phyloP scores from a whole-genome alignment of 2,113 vertebrate genomes.

The Rana temporaria region DNA sequence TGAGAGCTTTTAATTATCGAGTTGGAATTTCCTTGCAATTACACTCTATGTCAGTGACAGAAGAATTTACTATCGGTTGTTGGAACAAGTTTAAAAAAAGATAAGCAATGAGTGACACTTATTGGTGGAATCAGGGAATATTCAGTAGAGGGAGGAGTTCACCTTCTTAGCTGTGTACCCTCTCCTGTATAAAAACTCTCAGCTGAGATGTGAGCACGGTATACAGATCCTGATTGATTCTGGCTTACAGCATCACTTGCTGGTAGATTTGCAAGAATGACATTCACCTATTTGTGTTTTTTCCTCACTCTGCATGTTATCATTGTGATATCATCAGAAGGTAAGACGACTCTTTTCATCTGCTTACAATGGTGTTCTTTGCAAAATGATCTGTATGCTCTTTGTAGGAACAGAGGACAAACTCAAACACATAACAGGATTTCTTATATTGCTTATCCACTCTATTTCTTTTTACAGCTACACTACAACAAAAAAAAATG shows the following conservation, averaged over 20 bases:
- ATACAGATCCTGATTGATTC: constrained; percentile 26
- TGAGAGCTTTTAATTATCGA: too few relatives aligned
- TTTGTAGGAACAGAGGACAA: not conserved
- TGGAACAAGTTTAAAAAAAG: constrained; percentile 6
- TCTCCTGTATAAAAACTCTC: constrained; percentile 48
- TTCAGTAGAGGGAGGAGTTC: constrained; percentile 43
- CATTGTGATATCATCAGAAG: not conserved
- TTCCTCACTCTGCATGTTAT: constrained; percentile 19
- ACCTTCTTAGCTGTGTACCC: constrained; percentile 37
- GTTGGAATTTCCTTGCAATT: too few relatives aligned
- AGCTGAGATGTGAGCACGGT: constrained; percentile 44
- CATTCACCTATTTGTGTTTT: not conserved
- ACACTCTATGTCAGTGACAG: not conserved
- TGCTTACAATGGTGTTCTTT: not conserved
- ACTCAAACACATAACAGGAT: not conserved
- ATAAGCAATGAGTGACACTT: constrained; percentile 28
- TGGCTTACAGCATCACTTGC: not conserved
- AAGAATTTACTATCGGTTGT: not conserved
- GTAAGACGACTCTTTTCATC: constrained; percentile 25
- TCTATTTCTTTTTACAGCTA: not conserved
- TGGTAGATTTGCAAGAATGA: constrained; percentile 29
- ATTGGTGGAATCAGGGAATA: constrained; percentile 28
- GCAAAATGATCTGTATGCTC: not conserved
- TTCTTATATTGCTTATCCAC: constrained; percentile 9
- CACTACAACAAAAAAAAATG: not conserved